Evolutionary conservation across 2,113 vertebrate genomes (phyloP).

Genomic region (Paralichthys olivaceus): DNA sequence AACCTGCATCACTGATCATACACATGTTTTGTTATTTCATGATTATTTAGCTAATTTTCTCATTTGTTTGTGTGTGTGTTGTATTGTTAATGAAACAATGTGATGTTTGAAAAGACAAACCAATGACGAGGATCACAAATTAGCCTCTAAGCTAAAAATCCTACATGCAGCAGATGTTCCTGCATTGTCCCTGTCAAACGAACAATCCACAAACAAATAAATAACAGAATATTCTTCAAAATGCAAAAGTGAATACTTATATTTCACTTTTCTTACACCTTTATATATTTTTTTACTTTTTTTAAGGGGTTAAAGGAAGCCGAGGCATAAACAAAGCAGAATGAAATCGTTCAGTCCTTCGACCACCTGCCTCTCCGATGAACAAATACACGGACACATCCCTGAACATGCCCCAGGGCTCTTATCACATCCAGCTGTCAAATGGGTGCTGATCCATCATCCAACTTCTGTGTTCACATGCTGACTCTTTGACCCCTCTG

Average conservation of each 20-base stretch:
- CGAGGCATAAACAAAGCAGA: slow-evolving; percentile 28
- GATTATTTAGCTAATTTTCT: too few relatives aligned
- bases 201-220: too few relatives aligned
- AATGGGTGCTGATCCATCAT: slow-evolving; percentile 58
- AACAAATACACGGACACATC: slow-evolving; percentile 53
- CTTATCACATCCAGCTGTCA: slow-evolving; percentile 67
- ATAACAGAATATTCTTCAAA: neutral
- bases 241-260: neutral
- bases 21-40: too few relatives aligned
- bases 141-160: too few relatives aligned
- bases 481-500: slow-evolving; percentile 61
- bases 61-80: too few relatives aligned
- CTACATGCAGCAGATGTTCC: too few relatives aligned
- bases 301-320: neutral
- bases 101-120: too few relatives aligned
- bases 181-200: too few relatives aligned
- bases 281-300: neutral
- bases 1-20: too few relatives aligned
- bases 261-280: neutral
- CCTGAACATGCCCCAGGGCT: slow-evolving; percentile 58
- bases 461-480: slow-evolving; percentile 59
- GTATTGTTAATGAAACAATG: too few relatives aligned
- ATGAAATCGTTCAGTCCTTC: slow-evolving; percentile 21
- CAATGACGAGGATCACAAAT: too few relatives aligned
- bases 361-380: slow-evolving; percentile 47